Base-by-base conservation (phyloP, 2,797 vertebrate genomes). In the Parauchenoglanis ngamensis region DNA sequence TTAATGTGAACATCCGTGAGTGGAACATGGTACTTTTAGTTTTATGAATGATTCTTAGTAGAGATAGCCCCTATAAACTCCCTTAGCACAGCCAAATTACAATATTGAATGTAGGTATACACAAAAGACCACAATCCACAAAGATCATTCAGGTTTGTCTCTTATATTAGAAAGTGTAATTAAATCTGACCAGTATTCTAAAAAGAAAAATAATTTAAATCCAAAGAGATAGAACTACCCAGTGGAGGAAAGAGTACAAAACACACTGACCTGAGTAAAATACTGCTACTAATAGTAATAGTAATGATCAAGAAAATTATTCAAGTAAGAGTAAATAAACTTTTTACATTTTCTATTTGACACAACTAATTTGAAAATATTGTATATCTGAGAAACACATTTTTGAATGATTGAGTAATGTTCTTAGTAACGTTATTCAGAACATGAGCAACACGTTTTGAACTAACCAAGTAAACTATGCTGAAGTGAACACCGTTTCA, bases 1-100 rank as follows among this genome's bases (percentile, higher is more conserved):
- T 85, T 88, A 86, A 90, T 90, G 67, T 40, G 68, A 87, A 89
- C 83, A 90, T 88, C 87, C 89, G 87, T 63, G 65, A 81, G 46
- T 49, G 19, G 65, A 72, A 77, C 49, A 85, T 76, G n/a, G 61
- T 31, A 63, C 28, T 49, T 89, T 8, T 40, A 77, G 84, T 23
- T 89, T 84, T 81, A 86, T 88, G 17, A 85, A 78, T 86, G 63
- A 76, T 78, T 78, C 67, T 65, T 44, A 75, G 67, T 21, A 61
- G 12, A 80, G 44, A 11, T 21, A n/a, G 6, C 28, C 12, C 10
- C 13, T 40, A 77, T 31, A 15, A 80, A 87, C 59, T 4, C 63
- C 52, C 2, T 76, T 70, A 73, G 68, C 49, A 61, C 15, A 70
- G 73, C 15, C 65, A 83, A 76, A 4, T 44, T 35, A 46, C 59